Evolutionary conservation across 2,797 vertebrate genomes (phyloP).

Genomic region (Diplodus sargus): DNA sequence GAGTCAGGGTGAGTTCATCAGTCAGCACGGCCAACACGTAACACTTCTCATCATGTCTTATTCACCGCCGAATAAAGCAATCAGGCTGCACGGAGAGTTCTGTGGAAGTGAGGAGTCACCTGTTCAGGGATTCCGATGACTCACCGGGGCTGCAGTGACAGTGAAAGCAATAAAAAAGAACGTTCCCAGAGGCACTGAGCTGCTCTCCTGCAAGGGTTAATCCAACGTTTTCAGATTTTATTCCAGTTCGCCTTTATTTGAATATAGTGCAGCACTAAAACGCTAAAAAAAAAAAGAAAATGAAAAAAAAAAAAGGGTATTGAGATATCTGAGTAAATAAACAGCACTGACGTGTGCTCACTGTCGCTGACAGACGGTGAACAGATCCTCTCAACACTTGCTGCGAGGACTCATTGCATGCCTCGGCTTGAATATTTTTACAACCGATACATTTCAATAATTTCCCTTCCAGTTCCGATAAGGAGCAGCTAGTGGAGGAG

Average conservation of each 20-base stretch:
- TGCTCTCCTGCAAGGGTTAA: neutral
- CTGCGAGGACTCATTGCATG: too few relatives aligned
- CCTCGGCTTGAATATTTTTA: neutral
- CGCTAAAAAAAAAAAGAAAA: too few relatives aligned
- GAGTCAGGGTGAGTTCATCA: conserved; percentile 89
- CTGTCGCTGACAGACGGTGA: neutral
- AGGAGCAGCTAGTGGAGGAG: conserved; percentile 90
- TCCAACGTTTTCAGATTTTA: neutral
- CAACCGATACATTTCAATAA: neutral
- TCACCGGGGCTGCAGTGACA: neutral
- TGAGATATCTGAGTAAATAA: neutral
- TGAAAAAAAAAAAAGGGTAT: too few relatives aligned
- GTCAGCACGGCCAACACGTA: neutral
- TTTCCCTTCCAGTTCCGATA: conserved; percentile 86
- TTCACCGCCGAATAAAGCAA: neutral
- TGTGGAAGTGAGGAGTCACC: neutral
- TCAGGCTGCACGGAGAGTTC: neutral
- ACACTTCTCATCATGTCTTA: too few relatives aligned
- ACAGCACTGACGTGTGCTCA: neutral
- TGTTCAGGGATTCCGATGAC: neutral
- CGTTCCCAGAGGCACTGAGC: neutral
- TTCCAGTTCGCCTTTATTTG: neutral
- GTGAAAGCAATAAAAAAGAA: neutral
- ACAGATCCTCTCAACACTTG: neutral
- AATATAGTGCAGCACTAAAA: neutral